These are phyloP conservation scores for Tenodera sinensis DNA, from an alignment of 2,888 invertebrate species.

Conservation along the genomic window DNA sequence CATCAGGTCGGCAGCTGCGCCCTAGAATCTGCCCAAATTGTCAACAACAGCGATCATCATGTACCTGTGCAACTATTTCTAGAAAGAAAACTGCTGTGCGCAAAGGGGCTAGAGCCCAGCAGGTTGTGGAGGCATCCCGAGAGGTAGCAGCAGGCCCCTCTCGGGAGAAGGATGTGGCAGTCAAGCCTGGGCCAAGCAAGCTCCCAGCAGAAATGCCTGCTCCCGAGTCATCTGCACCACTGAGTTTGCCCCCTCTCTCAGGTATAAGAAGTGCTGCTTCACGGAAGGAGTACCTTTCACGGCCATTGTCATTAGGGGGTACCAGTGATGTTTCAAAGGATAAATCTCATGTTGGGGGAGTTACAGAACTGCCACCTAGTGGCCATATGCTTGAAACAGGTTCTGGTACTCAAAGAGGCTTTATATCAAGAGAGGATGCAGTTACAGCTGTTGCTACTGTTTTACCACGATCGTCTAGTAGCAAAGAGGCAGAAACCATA, in stretches of 20 bases:
- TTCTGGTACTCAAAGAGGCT: background rate
- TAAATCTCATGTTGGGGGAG: background rate
- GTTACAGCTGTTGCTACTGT: background rate
- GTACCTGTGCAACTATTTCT: conserved; percentile 5
- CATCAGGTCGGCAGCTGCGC: conserved; percentile 21
- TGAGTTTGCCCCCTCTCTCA: background rate
- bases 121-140: background rate
- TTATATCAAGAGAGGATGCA: background rate
- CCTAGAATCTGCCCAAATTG: conserved; percentile 20
- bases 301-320: background rate
- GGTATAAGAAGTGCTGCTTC: conserved; percentile 4
- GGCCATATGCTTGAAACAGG: background rate
- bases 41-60: conserved; percentile 5
- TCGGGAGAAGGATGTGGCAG: background rate
- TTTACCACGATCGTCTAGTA: background rate
- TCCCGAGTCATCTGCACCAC: background rate
- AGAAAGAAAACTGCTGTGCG: background rate
- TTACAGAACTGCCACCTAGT: background rate
- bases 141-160: background rate
- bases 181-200: background rate
- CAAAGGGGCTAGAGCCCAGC: background rate
- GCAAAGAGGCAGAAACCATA: background rate
- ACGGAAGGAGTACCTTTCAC: background rate
- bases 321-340: background rate
- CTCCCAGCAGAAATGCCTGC: background rate